phyloP scores from a whole-genome alignment of 2,888 invertebrate species.

The Ditylenchus weischeri region DNA sequence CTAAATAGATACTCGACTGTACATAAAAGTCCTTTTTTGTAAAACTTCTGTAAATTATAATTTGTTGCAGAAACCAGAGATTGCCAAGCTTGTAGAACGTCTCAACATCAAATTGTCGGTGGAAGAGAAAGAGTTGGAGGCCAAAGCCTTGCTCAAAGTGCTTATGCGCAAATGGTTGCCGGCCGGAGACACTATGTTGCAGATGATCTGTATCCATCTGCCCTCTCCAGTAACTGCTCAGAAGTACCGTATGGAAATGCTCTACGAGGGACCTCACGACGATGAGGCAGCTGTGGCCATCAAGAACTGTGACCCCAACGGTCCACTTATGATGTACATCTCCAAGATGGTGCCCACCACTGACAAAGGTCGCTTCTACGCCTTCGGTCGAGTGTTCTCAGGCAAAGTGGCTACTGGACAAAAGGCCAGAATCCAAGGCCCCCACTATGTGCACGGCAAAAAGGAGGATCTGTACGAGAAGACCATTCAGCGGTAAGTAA shows the following conservation, averaged over 20 bases:
- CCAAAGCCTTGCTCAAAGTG: slow-evolving; percentile 88
- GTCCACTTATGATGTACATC: slow-evolving; percentile 99
- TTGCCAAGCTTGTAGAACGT: slow-evolving; percentile 80
- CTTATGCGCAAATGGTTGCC: slow-evolving; percentile 99
- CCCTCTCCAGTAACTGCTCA: slow-evolving; percentile 98
- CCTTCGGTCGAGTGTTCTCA: slow-evolving; percentile 98
- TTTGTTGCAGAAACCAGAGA: slow-evolving; percentile 74
- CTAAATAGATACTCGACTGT: too few relatives aligned
- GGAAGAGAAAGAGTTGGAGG: slow-evolving; percentile 93
- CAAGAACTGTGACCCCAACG: slow-evolving; percentile 88
- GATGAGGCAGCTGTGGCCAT: slow-evolving; percentile 81
- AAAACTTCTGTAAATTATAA: too few relatives aligned
- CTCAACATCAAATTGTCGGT: slow-evolving; percentile 84
- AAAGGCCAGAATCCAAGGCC: slow-evolving; percentile 93
- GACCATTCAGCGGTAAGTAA: slow-evolving; percentile 78
- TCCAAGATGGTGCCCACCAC: slow-evolving; percentile 99
- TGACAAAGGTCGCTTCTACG: slow-evolving; percentile 99
- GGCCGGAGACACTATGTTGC: slow-evolving; percentile 96
- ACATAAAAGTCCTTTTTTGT: too few relatives aligned
- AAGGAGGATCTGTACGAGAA: slow-evolving; percentile 98
- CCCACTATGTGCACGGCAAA: slow-evolving; percentile 94
- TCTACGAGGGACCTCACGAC: slow-evolving; percentile 96
- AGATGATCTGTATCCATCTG: slow-evolving; percentile 97
- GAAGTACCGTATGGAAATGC: slow-evolving; percentile 97
- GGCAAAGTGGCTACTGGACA: slow-evolving; percentile 70